These are phyloP conservation scores for Notarius quadriscutis DNA, from an alignment of 2,113 vertebrate genomes.

Conservation along the genomic window DNA sequence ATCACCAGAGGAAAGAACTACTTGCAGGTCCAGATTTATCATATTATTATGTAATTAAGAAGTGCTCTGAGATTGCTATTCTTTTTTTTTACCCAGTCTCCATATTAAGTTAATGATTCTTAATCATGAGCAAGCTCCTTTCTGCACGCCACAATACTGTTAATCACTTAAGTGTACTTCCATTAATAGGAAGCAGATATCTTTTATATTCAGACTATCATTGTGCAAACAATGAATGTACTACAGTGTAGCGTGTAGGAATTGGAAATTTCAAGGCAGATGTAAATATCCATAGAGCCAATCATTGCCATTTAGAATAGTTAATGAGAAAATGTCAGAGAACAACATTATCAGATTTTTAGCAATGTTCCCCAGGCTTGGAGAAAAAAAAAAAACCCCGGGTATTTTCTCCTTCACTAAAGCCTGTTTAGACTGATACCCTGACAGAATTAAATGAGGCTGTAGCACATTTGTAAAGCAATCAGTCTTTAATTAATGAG, in stretches of 20 bases:
- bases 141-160: constrained; percentile 25
- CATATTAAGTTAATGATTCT: constrained; percentile 37
- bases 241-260: neutral
- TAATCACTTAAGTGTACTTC: constrained; percentile 18
- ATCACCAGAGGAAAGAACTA: constrained; percentile 26
- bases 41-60: constrained; percentile 41
- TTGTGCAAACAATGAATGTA: constrained; percentile 27
- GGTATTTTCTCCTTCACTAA: constrained; percentile 36
- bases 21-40: constrained; percentile 22
- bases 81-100: neutral
- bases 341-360: constrained; percentile 32
- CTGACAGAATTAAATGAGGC: constrained; percentile 59
- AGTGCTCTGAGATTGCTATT: constrained; percentile 24
- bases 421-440: constrained; percentile 45
- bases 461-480: constrained; percentile 65
- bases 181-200: constrained; percentile 19
- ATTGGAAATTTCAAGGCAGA: neutral
- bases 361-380: constrained; percentile 24
- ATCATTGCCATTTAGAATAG: constrained; percentile 30
- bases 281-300: constrained; percentile 16
- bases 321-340: constrained; percentile 34
- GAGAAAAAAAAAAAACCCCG: constrained; percentile 1
- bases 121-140: constrained; percentile 36
- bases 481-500: constrained; percentile 69
- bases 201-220: constrained; percentile 21